Evolutionary conservation across 2,888 invertebrate species (phyloP), one percentile per base, ranked within the genome.

Genomic region (Drosophila anomalata): DNA sequence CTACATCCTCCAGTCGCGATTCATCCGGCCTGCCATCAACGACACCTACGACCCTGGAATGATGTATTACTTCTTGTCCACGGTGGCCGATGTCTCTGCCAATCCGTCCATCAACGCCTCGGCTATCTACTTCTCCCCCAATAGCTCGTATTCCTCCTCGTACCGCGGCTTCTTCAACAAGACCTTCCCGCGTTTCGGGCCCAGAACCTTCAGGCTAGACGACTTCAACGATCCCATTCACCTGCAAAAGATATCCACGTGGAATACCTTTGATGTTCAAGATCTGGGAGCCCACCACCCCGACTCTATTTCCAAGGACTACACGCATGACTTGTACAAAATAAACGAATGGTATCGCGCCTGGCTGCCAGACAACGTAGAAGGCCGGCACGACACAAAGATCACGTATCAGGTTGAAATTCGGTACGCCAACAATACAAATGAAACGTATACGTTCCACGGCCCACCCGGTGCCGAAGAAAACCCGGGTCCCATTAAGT

Each of bases 221-320:
- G 98, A 98, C 91, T 98, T 97, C 88, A 98, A 98, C 90, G 98
- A 99, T 91, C 98, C 99, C 0, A 97, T 98, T 57, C 99, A 99
- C 92, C 92, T 97, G 79, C 97, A 98, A 90, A 94, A 98, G 90
- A 97, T 98, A 81, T 99, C 99, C 0, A 99, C 99, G 0, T 93
- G 98, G 89, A 97, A 97, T 86, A 99, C 98, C 0, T 97, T 99
- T 76, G 94, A 95, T 69, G 94, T 97, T 1, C 94, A 94, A 76
- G 98, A 98, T 93, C 93, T 98, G 58, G 98, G 98, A 26, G 96
- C 97, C 0, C 95, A 97, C 87, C 94, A 96, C 0, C 94, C 94
- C 0, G 95, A 95, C 5, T 96, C 97, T 48, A 92, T 94, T 29
- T 96, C 96, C 26, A 94, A 94, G 72, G 99, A 99, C 92, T 99